phyloP scores from a whole-genome alignment of 2,888 invertebrate genomes.

The Muschampia plurimacula region DNA sequence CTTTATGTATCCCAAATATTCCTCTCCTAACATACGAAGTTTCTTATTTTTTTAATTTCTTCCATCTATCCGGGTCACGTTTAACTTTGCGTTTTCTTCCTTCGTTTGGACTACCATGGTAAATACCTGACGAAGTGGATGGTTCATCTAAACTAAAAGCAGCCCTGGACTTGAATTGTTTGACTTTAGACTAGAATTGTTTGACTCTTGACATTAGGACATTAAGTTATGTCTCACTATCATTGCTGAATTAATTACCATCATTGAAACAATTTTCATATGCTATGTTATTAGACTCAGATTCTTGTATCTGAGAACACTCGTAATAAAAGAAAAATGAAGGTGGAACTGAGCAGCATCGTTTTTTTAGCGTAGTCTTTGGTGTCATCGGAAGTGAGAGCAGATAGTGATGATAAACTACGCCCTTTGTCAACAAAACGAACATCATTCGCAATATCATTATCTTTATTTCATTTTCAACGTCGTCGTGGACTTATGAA shows the following conservation, averaged over 20 bases:
- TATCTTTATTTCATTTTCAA: not conserved
- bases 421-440: too few relatives aligned
- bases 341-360: constrained; percentile 30
- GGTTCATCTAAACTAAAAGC: constrained; percentile 37
- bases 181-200: constrained; percentile 16
- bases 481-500: constrained; percentile 28
- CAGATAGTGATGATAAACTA: constrained; percentile 7
- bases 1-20: constrained; percentile 1
- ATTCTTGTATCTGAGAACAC: constrained; percentile 28
- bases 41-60: not conserved
- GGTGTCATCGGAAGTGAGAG: not conserved
- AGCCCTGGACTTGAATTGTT: constrained; percentile 10
- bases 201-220: constrained; percentile 42
- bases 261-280: constrained; percentile 39
- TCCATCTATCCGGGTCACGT: not conserved
- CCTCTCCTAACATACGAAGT: not conserved
- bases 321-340: constrained; percentile 30
- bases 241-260: constrained; percentile 41
- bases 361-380: too few relatives aligned
- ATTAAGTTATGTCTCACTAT: constrained; percentile 42
- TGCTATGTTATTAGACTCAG: constrained; percentile 35
- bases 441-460: too few relatives aligned
- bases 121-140: constrained; percentile 18
- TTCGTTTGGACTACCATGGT: constrained; percentile 27
- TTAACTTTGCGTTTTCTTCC: constrained; percentile 20